Evolutionary conservation across 2,113 vertebrate genomes (phyloP).

Genomic region (Andinoacara biseriatus): DNA sequence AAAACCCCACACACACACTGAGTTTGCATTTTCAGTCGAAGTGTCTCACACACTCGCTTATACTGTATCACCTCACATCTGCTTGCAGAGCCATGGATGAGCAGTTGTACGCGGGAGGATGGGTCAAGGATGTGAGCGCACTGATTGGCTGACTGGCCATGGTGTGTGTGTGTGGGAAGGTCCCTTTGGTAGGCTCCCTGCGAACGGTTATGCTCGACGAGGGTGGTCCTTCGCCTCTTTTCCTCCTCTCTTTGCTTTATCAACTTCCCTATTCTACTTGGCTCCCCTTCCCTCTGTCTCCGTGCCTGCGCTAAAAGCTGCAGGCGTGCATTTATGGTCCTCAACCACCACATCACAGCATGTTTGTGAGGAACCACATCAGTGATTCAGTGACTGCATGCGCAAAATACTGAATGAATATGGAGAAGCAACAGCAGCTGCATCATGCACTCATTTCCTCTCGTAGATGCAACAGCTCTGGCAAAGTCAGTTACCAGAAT

Average conservation of each 20-base stretch:
- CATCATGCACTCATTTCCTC: slow-evolving; percentile 24
- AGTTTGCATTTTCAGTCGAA: slow-evolving; percentile 23
- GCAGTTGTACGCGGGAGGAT: slow-evolving; percentile 74
- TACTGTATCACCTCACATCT: slow-evolving; percentile 66
- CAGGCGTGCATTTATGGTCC: slow-evolving; percentile 18
- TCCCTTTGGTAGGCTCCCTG: slow-evolving; percentile 64
- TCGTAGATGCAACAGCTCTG: not conserved
- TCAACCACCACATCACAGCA: slow-evolving; percentile 13
- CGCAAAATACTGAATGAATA: slow-evolving; percentile 20
- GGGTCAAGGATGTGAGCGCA: slow-evolving; percentile 63
- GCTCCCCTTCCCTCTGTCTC: slow-evolving; percentile 10
- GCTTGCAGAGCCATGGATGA: slow-evolving; percentile 66
- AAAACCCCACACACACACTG: not conserved
- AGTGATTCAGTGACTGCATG: not conserved
- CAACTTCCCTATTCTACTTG: slow-evolving; percentile 30
- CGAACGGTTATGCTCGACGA: slow-evolving; percentile 56
- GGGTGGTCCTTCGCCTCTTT: slow-evolving; percentile 69
- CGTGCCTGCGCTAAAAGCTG: slow-evolving; percentile 37
- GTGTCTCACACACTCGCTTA: slow-evolving; percentile 44
- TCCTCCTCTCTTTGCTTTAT: slow-evolving; percentile 39
- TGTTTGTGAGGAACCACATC: slow-evolving; percentile 34
- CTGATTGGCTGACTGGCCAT: slow-evolving; percentile 68
- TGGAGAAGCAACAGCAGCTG: not conserved
- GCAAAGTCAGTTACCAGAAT: slow-evolving; percentile 38
- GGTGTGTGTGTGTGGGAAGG: slow-evolving; percentile 76